Evolutionary conservation across 2,797 vertebrate species (phyloP), one percentile per base, ranked within the genome.

Genomic region (Perodicticus potto): DNA sequence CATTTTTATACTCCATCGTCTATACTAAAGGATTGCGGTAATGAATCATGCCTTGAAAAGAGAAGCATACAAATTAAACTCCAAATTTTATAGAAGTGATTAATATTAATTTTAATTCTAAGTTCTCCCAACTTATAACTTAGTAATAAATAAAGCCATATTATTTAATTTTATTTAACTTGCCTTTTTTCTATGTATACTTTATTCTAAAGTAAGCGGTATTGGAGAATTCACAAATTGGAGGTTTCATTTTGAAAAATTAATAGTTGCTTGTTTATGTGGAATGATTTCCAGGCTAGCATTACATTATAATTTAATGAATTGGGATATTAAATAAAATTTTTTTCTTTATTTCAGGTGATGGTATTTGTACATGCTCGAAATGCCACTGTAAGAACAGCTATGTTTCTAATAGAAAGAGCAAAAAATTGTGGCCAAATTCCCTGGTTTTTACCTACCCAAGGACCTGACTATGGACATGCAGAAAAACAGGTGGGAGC

Each of bases 331-430:
- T 96, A 45, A 97, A 81, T 98, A 89, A 20, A 25, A 3, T 95
- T 29, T 85, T 97, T 97, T 92, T 22, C 22, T 97, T 88, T 86
- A 73, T 95, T 98, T 97, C 78, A 99, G 99, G 99, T 99, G 92
- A 99, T 99, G 99, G 99, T 99, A 95, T 99, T 99, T 96, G 99
- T 99, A 89, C 99, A 99, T 88, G 99, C 99, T 94, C 99, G 99
- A 92, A 99, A 99, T 93, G 99, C 99, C 83, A 99, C 99, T 0
- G 99, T 99, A 92, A 99, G 99, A 97, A 99, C 99, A 14, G 99
- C 99, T 83, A 99, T 99, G 99, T 98, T 98, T 91, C 98, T 99
- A 96, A 99, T 99, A 78, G 99, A 99, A 98, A 99, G 99, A 98
- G 99, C 99, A 7, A 99, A 99, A 98, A 99, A 99, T 97, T 99